Evolutionary conservation across 2,888 invertebrate species (phyloP), one percentile per base, ranked within the genome.

Genomic region (Orchesellides sinensis): DNA sequence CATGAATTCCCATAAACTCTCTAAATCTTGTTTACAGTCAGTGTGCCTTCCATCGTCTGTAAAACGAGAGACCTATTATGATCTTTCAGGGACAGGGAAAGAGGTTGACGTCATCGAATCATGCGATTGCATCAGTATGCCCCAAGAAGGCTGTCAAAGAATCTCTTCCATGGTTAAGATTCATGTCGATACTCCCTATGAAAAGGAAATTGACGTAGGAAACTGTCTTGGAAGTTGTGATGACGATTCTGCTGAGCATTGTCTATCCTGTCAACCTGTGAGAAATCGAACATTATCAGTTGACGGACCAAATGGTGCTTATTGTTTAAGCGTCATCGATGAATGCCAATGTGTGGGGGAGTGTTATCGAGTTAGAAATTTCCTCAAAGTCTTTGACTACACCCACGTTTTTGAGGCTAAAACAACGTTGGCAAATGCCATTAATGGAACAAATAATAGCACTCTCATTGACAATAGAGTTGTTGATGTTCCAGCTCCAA

Each of bases 331-430:
- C 74, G 89, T 91, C 19, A 90, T 91, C 32, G 90, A 90, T 35
- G 85, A 83, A 61, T 83, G 83, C 29, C 70, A 79, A 21, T 83
- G 80, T 17, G 89, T 89, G 17, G 89, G 89, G 2, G 88, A 89
- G 63, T 91, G 91, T 83, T 90, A 90, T 85, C 89, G 91, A 72
- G 89, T 90, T 89, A 89, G 90, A 72, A 89, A 89, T 69, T 90
- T 90, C 83, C 90, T 91, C 85, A 90, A 90, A 21, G 89, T 91
- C n/a, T 89, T 90, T 74, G 91, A 91, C 87, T 91, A 90, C 84
- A 90, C 90, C 56, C 89, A 89, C 75, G 88, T 85, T 0, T 85
- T 86, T 52, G 79, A 78, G 27, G 45, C 73, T 19, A n/a, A n/a
- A n/a, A n/a, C n/a, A n/a, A 40, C 68, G 21, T 10, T 63, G 25